phyloP scores from a whole-genome alignment of 2,797 vertebrate species.

The Falco cherrug region DNA sequence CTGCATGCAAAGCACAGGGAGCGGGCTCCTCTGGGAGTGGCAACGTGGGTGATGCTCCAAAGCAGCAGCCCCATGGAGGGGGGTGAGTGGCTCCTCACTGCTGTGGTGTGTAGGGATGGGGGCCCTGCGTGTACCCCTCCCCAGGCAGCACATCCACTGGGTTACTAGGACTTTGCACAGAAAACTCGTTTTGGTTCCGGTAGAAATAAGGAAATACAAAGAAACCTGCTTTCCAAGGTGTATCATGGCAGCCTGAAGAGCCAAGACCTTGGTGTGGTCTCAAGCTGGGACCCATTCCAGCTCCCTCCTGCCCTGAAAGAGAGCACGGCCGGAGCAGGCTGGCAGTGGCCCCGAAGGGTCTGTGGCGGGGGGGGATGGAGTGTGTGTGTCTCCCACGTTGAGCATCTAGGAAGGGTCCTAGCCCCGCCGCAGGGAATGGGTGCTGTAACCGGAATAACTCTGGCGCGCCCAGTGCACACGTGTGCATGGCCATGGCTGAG shows the following conservation, averaged over 20 bases:
- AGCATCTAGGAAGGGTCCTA: neutral
- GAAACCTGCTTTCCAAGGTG: neutral
- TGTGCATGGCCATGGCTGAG: neutral
- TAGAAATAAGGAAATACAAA: neutral
- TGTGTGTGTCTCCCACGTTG: neutral
- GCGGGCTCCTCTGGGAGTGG: neutral
- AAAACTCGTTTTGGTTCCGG: neutral
- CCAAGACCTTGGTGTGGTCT: neutral
- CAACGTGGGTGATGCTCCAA: neutral
- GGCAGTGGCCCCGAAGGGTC: neutral
- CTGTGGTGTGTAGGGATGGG: neutral
- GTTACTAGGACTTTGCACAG: neutral
- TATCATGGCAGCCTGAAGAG: neutral
- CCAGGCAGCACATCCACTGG: neutral
- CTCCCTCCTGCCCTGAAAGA: neutral
- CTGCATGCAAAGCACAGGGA: neutral
- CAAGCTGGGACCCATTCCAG: neutral
- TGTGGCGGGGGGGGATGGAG: neutral
- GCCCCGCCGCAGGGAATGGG: neutral
- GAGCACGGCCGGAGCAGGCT: neutral
- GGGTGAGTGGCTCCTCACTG: neutral
- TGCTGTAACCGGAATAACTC: neutral
- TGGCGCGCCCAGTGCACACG: rapidly evolving
- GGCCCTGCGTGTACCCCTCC: neutral
- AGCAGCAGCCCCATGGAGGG: neutral